phyloP scores from a whole-genome alignment of 2,797 vertebrate genomes.

The Harpagifer antarcticus region DNA sequence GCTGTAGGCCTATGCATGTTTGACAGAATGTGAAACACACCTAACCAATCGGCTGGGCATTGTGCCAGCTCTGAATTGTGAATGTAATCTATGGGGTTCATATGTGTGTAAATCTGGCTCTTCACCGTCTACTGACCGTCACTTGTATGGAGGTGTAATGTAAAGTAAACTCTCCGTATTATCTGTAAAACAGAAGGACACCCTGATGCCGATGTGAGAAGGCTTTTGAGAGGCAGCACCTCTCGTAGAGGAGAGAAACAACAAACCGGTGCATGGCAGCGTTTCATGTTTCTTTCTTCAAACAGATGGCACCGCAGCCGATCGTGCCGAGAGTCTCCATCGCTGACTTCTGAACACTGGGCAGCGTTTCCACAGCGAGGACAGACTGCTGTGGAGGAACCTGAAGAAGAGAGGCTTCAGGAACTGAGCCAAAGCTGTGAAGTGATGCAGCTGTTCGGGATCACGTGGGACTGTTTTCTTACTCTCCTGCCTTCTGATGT shows the following conservation, averaged over 20 bases:
- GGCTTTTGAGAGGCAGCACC: constrained; percentile 1
- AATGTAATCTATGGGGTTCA: too few relatives aligned
- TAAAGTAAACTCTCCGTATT: too few relatives aligned
- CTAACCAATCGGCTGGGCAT: too few relatives aligned
- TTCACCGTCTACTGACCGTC: too few relatives aligned
- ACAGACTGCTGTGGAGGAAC: constrained; percentile 47
- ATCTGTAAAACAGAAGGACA: too few relatives aligned
- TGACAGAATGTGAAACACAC: too few relatives aligned
- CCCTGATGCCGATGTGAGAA: constrained; percentile 22
- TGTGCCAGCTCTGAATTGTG: too few relatives aligned
- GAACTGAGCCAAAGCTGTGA: constrained; percentile 62
- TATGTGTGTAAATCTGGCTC: too few relatives aligned
- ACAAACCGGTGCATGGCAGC: constrained; percentile 26
- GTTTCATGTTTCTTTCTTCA: constrained; percentile 50
- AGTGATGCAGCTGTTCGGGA: constrained; percentile 65
- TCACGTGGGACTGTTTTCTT: constrained; percentile 23
- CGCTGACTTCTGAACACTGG: constrained; percentile 68
- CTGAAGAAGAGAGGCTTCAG: constrained; percentile 52
- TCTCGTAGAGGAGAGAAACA: constrained; percentile 49
- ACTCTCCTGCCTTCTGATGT: constrained; percentile 22
- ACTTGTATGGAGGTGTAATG: too few relatives aligned
- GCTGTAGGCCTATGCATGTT: too few relatives aligned
- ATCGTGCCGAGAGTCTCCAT: constrained; percentile 56
- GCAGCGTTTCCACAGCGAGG: constrained; percentile 45
- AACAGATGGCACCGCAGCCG: constrained; percentile 75